A percentile compares a stretch with the other conserved stretches of the same genome.
Conservation (phyloP, 2,113 vertebrate genomes). For the Megatriorchis doriae region DNA sequence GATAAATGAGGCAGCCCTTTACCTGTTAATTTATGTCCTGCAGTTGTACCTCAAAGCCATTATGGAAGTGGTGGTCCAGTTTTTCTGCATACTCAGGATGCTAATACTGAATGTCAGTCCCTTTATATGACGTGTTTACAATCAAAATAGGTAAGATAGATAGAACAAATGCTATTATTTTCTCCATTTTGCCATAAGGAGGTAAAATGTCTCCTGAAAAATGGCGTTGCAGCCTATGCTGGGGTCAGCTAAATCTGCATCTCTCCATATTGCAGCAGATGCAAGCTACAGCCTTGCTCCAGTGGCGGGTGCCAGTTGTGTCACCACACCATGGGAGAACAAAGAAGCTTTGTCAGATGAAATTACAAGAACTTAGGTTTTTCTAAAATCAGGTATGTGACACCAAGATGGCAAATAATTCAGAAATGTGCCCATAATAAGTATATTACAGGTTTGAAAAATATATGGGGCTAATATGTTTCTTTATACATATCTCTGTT, state of each 20-base stretch:
- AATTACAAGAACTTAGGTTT: background rate
- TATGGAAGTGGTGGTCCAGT: background rate
- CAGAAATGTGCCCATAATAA: background rate
- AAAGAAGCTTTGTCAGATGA: background rate
- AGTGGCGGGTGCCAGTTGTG: background rate
- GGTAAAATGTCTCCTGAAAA: background rate
- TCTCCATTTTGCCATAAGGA: background rate
- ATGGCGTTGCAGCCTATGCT: background rate
- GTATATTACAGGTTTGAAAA: background rate
- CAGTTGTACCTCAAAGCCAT: background rate
- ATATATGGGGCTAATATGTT: background rate
- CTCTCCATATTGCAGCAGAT: background rate
- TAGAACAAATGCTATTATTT: background rate
- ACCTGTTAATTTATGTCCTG: background rate
- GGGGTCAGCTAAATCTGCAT: background rate
- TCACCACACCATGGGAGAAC: background rate
- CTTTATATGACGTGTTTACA: background rate
- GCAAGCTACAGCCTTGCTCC: background rate
- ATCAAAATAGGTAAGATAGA: background rate
- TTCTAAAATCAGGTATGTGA: background rate
- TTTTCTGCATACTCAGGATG: background rate
- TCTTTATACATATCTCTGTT: background rate
- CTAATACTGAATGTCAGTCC: background rate
- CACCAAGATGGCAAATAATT: background rate
- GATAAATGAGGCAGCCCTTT: background rate